Evolutionary conservation across 2,113 vertebrate genomes (phyloP), one percentile per base, ranked within the genome.

Genomic region (Micromys minutus): DNA sequence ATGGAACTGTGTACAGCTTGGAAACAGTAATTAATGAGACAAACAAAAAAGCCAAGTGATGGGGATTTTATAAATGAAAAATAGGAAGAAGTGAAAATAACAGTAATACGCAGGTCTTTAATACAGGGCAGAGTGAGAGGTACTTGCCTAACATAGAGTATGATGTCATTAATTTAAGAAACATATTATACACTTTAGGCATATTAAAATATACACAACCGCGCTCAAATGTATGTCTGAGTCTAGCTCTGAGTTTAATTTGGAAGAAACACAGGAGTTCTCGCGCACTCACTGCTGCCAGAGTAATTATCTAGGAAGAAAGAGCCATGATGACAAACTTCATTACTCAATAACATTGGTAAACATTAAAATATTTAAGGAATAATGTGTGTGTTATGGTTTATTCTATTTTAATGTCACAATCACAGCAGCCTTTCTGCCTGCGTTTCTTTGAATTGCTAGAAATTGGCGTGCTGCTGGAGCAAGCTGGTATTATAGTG

Each of bases 291-390:
- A 79, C 39, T 94, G 95, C 88, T 65, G 88, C 45, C 31, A 93
- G 50, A 65, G 39, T 94, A 96, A 97, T 97, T 96, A 97, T 31
- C 87, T 93, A 80, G 47, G 83, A 97, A 97, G 93, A 97, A 97
- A 96, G 95, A 71, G 72, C 69, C 57, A 81, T 97, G 95, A 97
- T 97, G 95, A 97, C 93, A 94, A 97, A 97, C 63, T 97, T 95
- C 96, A 94, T 96, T 97, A 97, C 86, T 95, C 88, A 94, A 94
- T 95, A 96, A 96, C 86, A 96, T 76, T 84, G 96, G 96, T 96
- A 97, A 97, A 97, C 97, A 97, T 91, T 97, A 95, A 96, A 97
- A 97, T 97, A 95, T 94, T 96, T 97, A 92, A 97, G 96, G 94
- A 97, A 97, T 97, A 92, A 47, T 91, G 69, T 88, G 89, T 91